A percentile compares a stretch with the other conserved stretches of the same genome.
Evolutionary conservation across 2,888 invertebrate genomes (phyloP).

Genomic region (Deilephila elpenor): DNA sequence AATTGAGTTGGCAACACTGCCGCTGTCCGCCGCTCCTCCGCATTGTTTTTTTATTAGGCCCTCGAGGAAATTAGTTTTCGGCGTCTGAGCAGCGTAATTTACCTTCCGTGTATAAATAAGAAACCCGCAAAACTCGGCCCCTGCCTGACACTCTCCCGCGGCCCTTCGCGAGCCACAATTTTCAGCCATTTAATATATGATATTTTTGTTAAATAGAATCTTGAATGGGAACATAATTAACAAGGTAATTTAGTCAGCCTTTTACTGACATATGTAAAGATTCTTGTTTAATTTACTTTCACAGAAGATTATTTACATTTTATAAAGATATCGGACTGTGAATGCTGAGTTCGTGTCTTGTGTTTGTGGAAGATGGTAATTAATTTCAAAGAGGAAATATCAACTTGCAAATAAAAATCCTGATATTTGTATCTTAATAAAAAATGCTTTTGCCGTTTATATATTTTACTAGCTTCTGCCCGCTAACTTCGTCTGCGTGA

Average conservation of each 20-base stretch:
- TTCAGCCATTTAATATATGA: not conserved
- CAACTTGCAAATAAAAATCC: too few relatives aligned
- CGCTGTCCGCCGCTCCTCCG: not conserved
- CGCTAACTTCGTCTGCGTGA: too few relatives aligned
- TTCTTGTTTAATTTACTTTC: not conserved
- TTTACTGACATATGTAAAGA: not conserved
- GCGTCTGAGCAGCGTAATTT: conserved; percentile 33
- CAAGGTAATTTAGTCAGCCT: not conserved
- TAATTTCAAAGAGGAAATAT: too few relatives aligned
- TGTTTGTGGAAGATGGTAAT: not conserved
- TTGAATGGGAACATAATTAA: not conserved
- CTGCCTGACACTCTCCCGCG: not conserved
- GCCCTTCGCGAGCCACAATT: not conserved
- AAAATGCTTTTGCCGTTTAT: too few relatives aligned
- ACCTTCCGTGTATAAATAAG: conserved; percentile 4
- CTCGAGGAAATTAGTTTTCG: conserved; percentile 41
- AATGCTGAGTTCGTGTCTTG: not conserved
- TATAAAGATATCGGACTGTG: not conserved
- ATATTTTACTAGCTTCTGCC: too few relatives aligned
- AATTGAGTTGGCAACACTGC: too few relatives aligned
- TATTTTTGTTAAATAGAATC: conserved; percentile 1
- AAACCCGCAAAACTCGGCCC: not conserved
- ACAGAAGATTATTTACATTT: not conserved
- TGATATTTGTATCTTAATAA: too few relatives aligned
- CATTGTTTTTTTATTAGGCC: conserved; percentile 39